These are phyloP conservation scores for Elachura formosa DNA, from an alignment of 2,113 vertebrate species.

Conservation along the genomic window DNA sequence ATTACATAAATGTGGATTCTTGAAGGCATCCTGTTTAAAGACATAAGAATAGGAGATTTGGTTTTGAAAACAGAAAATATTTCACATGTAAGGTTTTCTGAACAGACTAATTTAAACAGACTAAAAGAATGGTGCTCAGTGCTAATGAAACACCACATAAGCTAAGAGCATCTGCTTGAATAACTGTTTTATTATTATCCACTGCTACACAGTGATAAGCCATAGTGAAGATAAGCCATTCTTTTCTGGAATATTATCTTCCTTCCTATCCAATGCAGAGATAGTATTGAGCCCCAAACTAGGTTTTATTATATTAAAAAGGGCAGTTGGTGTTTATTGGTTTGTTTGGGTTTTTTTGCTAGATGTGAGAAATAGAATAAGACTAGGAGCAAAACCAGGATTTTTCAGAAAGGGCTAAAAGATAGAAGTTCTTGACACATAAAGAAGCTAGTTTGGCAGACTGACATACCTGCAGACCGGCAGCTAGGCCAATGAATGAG, in stretches of 20 bases:
- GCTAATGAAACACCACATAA: neutral
- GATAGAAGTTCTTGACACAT: neutral
- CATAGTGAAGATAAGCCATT: neutral
- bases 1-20: neutral
- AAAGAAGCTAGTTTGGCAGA: neutral
- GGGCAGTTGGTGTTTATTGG: rapidly evolving
- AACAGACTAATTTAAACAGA: neutral
- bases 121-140: neutral
- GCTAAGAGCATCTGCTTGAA: neutral
- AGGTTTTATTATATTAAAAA: neutral
- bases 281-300: neutral
- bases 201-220: neutral
- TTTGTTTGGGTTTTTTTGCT: neutral
- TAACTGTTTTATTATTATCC: neutral
- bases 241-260: neutral
- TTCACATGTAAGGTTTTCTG: neutral
- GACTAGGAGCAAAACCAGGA: neutral
- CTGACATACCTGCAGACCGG: neutral
- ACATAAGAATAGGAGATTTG: neutral
- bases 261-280: neutral
- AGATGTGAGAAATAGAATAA: neutral
- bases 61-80: neutral
- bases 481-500: neutral
- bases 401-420: neutral
- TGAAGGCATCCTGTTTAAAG: neutral